A percentile compares a stretch with the other conserved stretches of the same genome.
phyloP scores from a whole-genome alignment of 2,113 vertebrate genomes.

The Dipodomys stephensi region DNA sequence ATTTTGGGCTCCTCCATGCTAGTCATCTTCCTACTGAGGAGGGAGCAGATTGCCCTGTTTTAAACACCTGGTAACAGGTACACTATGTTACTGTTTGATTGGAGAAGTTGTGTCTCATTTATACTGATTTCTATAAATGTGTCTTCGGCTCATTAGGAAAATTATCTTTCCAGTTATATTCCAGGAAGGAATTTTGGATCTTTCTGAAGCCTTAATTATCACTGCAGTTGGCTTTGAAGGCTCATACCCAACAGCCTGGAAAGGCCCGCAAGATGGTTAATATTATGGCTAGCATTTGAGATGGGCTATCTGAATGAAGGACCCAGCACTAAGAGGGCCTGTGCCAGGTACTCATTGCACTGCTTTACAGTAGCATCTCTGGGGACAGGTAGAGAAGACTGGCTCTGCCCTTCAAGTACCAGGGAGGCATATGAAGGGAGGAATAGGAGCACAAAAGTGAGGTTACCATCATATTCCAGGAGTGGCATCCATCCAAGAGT shows the following conservation, averaged over 20 bases:
- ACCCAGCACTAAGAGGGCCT: not conserved
- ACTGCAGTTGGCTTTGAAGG: not conserved
- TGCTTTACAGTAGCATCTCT: not conserved
- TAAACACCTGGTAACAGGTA: not conserved
- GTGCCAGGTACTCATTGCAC: not conserved
- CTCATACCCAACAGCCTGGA: not conserved
- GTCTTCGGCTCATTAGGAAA: not conserved
- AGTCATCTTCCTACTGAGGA: not conserved
- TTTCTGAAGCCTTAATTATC: not conserved
- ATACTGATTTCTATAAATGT: not conserved
- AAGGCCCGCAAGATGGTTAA: not conserved
- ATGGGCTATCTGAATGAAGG: not conserved
- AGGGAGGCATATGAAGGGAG: accelerated
- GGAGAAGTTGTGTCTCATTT: not conserved
- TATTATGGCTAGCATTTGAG: not conserved
- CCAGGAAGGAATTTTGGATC: not conserved
- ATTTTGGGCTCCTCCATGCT: not conserved
- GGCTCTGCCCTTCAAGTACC: not conserved
- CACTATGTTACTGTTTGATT: not conserved
- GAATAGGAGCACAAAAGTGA: not conserved
- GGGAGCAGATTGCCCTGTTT: not conserved
- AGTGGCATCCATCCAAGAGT: not conserved
- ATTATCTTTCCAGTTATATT: not conserved
- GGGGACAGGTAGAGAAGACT: not conserved
- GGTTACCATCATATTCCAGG: not conserved